Evolutionary conservation across 2,888 invertebrate species (phyloP).

Genomic region (Leistus spinibarbis): DNA sequence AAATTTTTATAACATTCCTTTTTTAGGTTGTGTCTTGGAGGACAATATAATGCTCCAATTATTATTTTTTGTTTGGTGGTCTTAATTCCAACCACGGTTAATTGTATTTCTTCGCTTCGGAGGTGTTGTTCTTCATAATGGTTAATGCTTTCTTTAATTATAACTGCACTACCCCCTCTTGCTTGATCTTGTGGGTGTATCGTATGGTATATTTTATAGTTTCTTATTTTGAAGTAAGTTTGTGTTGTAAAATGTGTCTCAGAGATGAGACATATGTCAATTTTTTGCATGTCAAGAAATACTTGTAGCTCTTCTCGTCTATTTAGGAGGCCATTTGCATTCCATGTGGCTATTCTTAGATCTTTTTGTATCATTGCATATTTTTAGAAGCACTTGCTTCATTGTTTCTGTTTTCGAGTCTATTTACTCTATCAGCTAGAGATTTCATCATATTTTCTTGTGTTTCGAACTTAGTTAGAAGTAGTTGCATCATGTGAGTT

Average conservation of each 20-base stretch:
- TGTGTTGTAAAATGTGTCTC: too few relatives aligned
- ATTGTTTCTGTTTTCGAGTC: too few relatives aligned
- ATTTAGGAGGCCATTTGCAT: constrained; percentile 13
- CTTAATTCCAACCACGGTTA: not conserved
- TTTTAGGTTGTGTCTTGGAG: not conserved
- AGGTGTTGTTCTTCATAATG: not conserved
- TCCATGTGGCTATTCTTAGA: constrained; percentile 12
- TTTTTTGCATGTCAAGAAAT: not conserved
- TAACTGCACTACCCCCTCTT: not conserved
- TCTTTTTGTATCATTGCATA: not conserved
- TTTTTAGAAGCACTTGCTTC: too few relatives aligned
- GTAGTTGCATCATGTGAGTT: too few relatives aligned
- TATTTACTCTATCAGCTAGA: too few relatives aligned
- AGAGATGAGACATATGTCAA: too few relatives aligned
- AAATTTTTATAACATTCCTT: too few relatives aligned
- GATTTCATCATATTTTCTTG: too few relatives aligned
- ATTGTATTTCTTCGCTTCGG: not conserved
- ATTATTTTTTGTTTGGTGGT: not conserved
- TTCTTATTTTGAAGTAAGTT: not conserved
- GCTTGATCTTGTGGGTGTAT: not conserved
- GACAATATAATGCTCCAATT: not conserved
- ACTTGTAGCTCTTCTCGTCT: constrained; percentile 5
- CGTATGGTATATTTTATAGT: not conserved
- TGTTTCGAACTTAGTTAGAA: too few relatives aligned
- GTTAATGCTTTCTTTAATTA: not conserved